Base-by-base conservation (phyloP, 2,888 invertebrate species). In the Mythimna ferrago region DNA sequence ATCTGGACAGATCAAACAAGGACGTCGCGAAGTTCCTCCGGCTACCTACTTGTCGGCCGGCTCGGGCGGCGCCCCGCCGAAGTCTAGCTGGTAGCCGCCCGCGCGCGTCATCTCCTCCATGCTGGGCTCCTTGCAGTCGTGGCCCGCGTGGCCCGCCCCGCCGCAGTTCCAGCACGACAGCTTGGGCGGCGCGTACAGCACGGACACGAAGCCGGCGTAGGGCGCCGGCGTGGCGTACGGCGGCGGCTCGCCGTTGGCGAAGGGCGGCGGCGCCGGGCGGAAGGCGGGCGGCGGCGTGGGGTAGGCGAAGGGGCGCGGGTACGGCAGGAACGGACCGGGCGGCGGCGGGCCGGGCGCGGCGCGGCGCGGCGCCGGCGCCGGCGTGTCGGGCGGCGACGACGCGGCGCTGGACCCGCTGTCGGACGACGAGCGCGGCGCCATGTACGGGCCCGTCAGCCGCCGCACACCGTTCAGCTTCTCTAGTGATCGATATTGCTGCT, bases 131-230 rank as follows among this genome's bases (percentile, higher is more conserved):
- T 98, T 98, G 93, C 99, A 99, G 86, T 99, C 99, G 87, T 97
- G 97, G 38, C 99, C 99, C 66, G 97, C 97, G 93, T 99, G 99
- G 67, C 97, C 98, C 71, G 97, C 97, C 69, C 98, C 98, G 77
- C 99, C 99, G 95, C 99, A 99, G 93, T 99, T 99, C 96, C 98
- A 99, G 94, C 99, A 99, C 60, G 98, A 98, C 70, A 97, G 95
- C 92, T 98, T 97, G 61, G 97, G 97, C 66, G 97, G 97, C 83
- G 97, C 97, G 88, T 95, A 96, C 80, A 96, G 94, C 54, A 96
- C 95, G n/a, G 97, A 96, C 80, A 96, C 95, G 90, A 92, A 96
- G 73, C 94, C 91, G 87, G 94, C 91, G 90, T 94, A 95, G 38
- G 93, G 94, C 83, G 93, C 94, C 85, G 94, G 93, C 90, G 96